phyloP scores from a whole-genome alignment of 53 echinoderm and acorn worm species.

The Hippasteria phrygiana region DNA sequence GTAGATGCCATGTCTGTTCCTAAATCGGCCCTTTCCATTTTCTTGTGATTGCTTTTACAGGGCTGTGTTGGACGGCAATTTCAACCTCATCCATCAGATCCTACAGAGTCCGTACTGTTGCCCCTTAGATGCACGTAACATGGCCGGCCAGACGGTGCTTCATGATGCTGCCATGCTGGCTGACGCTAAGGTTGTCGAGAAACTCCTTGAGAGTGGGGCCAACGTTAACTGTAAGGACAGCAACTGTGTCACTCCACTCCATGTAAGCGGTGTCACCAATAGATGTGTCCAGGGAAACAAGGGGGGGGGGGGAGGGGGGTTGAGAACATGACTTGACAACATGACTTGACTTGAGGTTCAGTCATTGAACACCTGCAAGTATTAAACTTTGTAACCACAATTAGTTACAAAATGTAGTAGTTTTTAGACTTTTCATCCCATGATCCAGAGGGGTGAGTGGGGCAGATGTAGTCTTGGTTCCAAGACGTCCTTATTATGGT shows the following conservation, averaged over 20 bases:
- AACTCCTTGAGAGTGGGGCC: slow-evolving; percentile 83
- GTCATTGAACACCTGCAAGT: too few relatives aligned
- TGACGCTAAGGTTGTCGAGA: slow-evolving; percentile 67
- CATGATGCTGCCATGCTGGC: slow-evolving; percentile 86
- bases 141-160: slow-evolving; percentile 82
- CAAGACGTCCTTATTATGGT: too few relatives aligned
- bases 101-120: slow-evolving; percentile 69
- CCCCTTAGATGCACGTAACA: slow-evolving; percentile 86
- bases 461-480: too few relatives aligned
- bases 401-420: too few relatives aligned
- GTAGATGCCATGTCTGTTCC: neutral
- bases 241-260: slow-evolving; percentile 88
- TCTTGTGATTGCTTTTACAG: neutral
- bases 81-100: slow-evolving; percentile 72
- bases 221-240: slow-evolving; percentile 94
- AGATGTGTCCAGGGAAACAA: too few relatives aligned
- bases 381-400: too few relatives aligned
- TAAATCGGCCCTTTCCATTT: neutral
- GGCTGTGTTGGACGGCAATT: slow-evolving; percentile 74
- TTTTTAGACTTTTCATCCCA: too few relatives aligned
- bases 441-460: too few relatives aligned
- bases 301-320: neutral
- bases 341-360: too few relatives aligned
- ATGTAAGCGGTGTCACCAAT: slow-evolving; percentile 78
- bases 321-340: too few relatives aligned